These are phyloP conservation scores for Ctenosaura bakeri DNA, from an alignment of 2,797 vertebrate genomes.

Conservation along the genomic window DNA sequence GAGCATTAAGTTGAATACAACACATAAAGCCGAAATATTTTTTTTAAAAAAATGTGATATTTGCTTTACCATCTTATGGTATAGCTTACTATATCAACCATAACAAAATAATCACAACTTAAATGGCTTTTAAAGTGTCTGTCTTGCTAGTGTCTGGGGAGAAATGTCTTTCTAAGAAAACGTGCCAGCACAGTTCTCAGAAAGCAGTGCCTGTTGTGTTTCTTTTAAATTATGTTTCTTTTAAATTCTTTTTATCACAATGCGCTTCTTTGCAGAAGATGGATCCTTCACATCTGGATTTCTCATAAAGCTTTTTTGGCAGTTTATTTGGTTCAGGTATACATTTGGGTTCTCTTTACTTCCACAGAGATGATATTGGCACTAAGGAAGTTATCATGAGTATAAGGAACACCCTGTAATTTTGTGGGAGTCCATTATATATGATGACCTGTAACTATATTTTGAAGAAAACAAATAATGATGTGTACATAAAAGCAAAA, in stretches of 20 bases:
- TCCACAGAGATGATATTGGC: slow-evolving; percentile 12
- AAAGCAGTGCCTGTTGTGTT: fast-evolving
- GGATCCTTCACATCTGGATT: slow-evolving; percentile 29
- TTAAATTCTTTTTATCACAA: slow-evolving; percentile 9
- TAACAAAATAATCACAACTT: no score
- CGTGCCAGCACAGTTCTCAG: not conserved
- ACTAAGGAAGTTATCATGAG: slow-evolving; percentile 9
- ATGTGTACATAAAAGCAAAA: not conserved
- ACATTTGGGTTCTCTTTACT: slow-evolving; percentile 45
- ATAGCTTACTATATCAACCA: no score
- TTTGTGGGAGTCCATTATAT: slow-evolving; percentile 34
- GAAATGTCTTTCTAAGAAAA: no score
- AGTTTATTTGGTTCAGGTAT: slow-evolving; percentile 38
- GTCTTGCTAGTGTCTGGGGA: no score
- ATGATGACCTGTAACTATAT: not conserved
- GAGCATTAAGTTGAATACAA: no score
- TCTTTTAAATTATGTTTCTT: not conserved
- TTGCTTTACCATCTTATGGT: no score
- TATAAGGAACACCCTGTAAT: slow-evolving; percentile 31
- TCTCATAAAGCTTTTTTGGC: slow-evolving; percentile 1
- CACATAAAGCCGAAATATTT: no score
- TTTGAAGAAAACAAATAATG: not conserved
- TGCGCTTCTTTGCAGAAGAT: fast-evolving
- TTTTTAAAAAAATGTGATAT: no score
- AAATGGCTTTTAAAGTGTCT: no score